Evolutionary conservation across 2,888 invertebrate genomes (phyloP).

Genomic region (Gymnosoma rotundatum): DNA sequence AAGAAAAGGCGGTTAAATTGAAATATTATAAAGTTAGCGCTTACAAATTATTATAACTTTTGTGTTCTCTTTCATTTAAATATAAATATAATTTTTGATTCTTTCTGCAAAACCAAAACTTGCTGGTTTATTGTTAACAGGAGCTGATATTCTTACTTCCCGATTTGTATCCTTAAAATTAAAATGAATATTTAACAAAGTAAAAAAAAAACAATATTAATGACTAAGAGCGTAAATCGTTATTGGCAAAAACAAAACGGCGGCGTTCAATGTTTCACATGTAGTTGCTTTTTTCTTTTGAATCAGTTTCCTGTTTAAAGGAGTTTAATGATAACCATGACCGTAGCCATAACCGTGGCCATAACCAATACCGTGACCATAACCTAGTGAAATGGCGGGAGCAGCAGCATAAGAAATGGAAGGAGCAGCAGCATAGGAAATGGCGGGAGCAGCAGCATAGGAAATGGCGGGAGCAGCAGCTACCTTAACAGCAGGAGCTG

Average conservation of each 20-base stretch:
- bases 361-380: constrained; percentile 70
- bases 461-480: constrained; percentile 64
- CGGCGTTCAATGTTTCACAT: constrained; percentile 61
- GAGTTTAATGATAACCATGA: constrained; percentile 69
- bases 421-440: constrained; percentile 74
- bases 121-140: constrained; percentile 23
- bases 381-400: constrained; percentile 67
- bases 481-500: constrained; percentile 39
- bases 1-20: constrained; percentile 48
- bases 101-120: constrained; percentile 60
- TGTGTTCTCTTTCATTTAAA: constrained; percentile 34
- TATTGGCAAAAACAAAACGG: constrained; percentile 60
- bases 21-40: constrained; percentile 47
- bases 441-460: constrained; percentile 72
- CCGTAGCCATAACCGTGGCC: constrained; percentile 70
- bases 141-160: constrained; percentile 17
- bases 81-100: constrained; percentile 49
- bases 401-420: constrained; percentile 75
- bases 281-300: constrained; percentile 37
- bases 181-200: constrained; percentile 48
- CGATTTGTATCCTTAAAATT: constrained; percentile 47
- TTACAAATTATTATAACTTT: constrained; percentile 44
- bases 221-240: constrained; percentile 67
- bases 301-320: not conserved
- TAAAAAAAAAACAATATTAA: constrained; percentile 46